These are phyloP conservation scores for Ia io DNA, from an alignment of 2,113 vertebrate species.

Conservation along the genomic window DNA sequence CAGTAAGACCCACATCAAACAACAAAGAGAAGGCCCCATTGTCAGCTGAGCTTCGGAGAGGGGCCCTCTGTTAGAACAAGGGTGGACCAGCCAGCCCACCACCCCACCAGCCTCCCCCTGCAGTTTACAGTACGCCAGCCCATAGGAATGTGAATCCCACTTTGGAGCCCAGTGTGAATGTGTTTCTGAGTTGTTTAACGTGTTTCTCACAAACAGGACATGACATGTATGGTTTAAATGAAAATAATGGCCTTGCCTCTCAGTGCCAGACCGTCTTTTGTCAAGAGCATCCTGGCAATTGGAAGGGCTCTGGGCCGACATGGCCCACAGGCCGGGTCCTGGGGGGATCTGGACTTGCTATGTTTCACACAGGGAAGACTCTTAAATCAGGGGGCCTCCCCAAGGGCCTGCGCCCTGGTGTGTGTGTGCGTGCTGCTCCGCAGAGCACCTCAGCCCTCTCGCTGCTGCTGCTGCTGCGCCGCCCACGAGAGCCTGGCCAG, in stretches of 20 bases:
- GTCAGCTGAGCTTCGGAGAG: background rate
- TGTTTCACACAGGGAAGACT: conserved; percentile 60
- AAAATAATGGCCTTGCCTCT: conserved; percentile 71
- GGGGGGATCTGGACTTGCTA: conserved; percentile 65
- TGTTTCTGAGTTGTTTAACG: conserved; percentile 78
- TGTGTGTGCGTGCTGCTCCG: background rate
- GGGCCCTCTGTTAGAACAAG: background rate
- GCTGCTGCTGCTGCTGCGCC: background rate
- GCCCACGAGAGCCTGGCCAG: background rate
- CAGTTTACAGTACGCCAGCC: conserved; percentile 69
- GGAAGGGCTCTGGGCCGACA: conserved; percentile 51
- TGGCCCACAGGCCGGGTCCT: conserved; percentile 55
- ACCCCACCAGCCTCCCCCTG: background rate
- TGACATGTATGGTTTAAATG: conserved; percentile 81
- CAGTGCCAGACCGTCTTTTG: conserved; percentile 72
- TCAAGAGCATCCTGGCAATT: conserved; percentile 69
- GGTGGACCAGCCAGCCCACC: background rate
- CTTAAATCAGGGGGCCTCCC: conserved; percentile 75
- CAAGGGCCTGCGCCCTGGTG: background rate
- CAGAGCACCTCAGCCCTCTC: background rate
- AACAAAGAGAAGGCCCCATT: background rate
- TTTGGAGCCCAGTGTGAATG: conserved; percentile 60
- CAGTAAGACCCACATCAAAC: background rate
- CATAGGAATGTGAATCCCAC: conserved; percentile 74
- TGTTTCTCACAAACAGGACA: conserved; percentile 79